phyloP scores from a whole-genome alignment of 1,140 invertebrate species.

The Neelides sp. region DNA sequence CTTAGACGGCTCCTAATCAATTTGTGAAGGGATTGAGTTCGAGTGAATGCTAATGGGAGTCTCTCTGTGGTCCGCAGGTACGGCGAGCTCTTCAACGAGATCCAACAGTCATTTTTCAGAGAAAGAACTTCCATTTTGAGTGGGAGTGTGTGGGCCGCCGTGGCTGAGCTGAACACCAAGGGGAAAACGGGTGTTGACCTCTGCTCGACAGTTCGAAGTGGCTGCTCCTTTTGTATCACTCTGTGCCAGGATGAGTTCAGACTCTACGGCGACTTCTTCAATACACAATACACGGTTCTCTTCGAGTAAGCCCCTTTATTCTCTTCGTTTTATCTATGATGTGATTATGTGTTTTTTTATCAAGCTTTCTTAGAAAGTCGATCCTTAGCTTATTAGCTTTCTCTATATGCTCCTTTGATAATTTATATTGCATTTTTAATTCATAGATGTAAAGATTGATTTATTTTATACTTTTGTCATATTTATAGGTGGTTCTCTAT shows the following conservation, averaged over 20 bases:
- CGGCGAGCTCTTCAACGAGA: constrained; percentile 58
- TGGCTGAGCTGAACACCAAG: constrained; percentile 53
- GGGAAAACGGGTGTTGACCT: constrained; percentile 54
- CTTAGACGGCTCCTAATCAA: too few species aligned
- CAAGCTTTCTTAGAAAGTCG: too few species aligned
- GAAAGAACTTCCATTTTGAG: constrained; percentile 60
- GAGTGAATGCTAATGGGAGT: too few species aligned
- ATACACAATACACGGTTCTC: constrained; percentile 38
- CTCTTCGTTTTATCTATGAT: too few species aligned
- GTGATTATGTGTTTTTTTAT: too few species aligned
- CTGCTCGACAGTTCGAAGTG: constrained; percentile 71
- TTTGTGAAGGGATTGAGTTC: too few species aligned
- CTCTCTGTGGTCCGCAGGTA: constrained; percentile 56
- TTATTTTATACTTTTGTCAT: too few species aligned
- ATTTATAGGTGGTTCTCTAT: too few species aligned
- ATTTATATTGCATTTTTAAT: too few species aligned
- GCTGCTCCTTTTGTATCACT: constrained; percentile 80
- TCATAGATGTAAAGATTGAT: too few species aligned
- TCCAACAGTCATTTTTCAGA: constrained; percentile 71
- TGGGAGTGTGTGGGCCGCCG: constrained; percentile 59
- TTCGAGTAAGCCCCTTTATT: constrained; percentile 29
- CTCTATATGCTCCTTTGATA: too few species aligned
- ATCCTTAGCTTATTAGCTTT: too few species aligned
- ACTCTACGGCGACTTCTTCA: constrained; percentile 80
- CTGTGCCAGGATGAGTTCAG: constrained; percentile 81